phyloP scores from a whole-genome alignment of 2,113 vertebrate genomes.

The Cryptomyrus ogoouensis region DNA sequence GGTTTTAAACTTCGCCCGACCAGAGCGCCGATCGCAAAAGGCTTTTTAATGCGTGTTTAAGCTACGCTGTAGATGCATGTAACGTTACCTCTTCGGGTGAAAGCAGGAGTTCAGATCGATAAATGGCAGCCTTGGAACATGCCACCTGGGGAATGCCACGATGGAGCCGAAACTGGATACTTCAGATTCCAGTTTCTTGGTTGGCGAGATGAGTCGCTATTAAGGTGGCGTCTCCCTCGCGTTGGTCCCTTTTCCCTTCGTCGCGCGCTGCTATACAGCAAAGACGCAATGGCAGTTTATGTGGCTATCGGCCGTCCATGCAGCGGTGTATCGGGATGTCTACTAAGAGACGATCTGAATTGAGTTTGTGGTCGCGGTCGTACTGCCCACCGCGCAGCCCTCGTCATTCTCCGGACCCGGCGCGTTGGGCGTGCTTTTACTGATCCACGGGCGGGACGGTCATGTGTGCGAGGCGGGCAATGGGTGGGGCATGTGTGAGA shows the following conservation, averaged over 20 bases:
- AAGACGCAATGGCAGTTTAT: neutral
- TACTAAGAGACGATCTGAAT: neutral
- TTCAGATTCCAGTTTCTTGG: conserved; percentile 1
- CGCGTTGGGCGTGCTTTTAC: conserved; percentile 56
- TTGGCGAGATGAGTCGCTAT: neutral
- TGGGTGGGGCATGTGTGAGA: neutral
- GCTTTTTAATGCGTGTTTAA: neutral
- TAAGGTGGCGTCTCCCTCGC: neutral
- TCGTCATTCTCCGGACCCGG: conserved; percentile 29
- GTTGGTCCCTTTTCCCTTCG: neutral
- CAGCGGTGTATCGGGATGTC: neutral
- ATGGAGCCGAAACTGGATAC: conserved; percentile 24
- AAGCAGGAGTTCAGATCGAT: conserved; percentile 57
- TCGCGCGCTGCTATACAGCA: neutral
- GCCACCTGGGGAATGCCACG: conserved; percentile 54
- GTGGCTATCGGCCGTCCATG: neutral
- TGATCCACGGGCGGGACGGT: neutral
- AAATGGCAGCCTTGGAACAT: conserved; percentile 52
- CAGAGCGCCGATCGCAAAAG: neutral
- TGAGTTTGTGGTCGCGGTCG: neutral
- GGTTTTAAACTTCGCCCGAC: neutral
- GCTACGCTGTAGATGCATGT: neutral
- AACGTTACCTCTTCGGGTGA: conserved; percentile 57
- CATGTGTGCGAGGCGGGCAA: neutral
- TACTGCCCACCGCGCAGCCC: conserved; percentile 2